Evolutionary conservation across 1,140 invertebrate species (phyloP), one percentile per base, ranked within the genome.

Genomic region (Orussus abietinus): DNA sequence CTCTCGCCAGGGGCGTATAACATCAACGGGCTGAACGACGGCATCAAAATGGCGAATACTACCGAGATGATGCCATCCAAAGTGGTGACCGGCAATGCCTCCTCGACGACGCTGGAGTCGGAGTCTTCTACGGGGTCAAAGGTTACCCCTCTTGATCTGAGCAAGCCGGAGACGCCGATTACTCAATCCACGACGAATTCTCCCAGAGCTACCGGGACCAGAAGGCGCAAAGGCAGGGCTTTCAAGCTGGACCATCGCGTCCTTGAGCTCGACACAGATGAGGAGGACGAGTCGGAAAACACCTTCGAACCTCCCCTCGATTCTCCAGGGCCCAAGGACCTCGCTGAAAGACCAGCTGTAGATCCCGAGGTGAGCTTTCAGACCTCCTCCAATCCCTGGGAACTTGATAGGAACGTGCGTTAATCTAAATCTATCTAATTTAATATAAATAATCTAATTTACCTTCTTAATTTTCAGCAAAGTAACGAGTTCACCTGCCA

Each of bases 191-290:
- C 12, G 10, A 37, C 26, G 10, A 47, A 30, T 6, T 39, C 38
- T 2, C 17, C 22, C 29, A 59, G 15, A 4, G 9, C 13, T 1
- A 32, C 19, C 1, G 59, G 74, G 6, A 88, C 84, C 37, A 81
- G 80, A 53, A 78, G 87, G 20, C 78, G 89, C 42, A 92, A 92
- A 62, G 88, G 86, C 0, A 81, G 80, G 36, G 87, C 89, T 0
- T 82, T 82, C 53, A 90, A 89, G 43, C 64, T 91, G 22, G 83
- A 87, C 17, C 75, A 77, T 2, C 73, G 79, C 2, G 66, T 77
- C 4, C 47, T 80, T 31, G 69, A 75, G 15, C 62, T 33, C 1
- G 62, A 71, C 26, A 68, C 72, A 17, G 68, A 70, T 25, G 75
- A 76, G 3, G 69, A 73, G 5, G 56, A 67, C 5, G 64, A 62